Evolutionary conservation across 2,113 vertebrate genomes (phyloP), one percentile per base, ranked within the genome.

Genomic region (Prochilodus magdalenae): DNA sequence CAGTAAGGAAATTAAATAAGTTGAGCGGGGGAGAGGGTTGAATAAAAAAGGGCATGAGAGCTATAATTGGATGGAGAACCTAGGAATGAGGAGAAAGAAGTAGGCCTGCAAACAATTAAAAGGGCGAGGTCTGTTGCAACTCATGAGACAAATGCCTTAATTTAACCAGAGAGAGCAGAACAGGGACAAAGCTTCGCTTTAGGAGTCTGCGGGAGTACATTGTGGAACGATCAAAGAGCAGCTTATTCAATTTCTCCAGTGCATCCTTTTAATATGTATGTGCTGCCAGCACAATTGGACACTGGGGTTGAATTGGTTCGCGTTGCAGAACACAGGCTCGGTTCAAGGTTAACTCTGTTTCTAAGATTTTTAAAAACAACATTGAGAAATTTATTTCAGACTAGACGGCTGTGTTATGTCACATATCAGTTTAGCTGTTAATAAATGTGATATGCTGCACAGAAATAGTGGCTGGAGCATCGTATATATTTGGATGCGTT

Each of bases 181-280:
- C 53, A 51, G 47, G 69, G 80, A 84, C n/a, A 79, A 80, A 75
- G 73, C 65, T 59, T 40, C 79, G 79, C 67, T 40, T 82, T 51
- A 57, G 27, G 49, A 87, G 57, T 67, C 30, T 24, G 75, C 26
- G 27, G n/a, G 53, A 62, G 36, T 82, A 75, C 69, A 79, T 83
- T 83, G 81, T 85, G 86, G 81, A 63, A 77, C 51, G 86, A 88
- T 89, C 85, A 89, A 88, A 89, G 85, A 82, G 29, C 27, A 78
- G 71, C 78, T 84, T 81, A 86, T 87, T 88, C 29, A 80, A 40
- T 86, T 86, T 86, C 53, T 79, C 27, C 77, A 81, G 27, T 83
- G 71, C 75, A 49, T 59, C 77, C 67, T 79, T 89, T 87, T 82
- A 89, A 51, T 88, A 89, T 88, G 59, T 77, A 81, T 81, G 51